Conservation (phyloP, 2,888 invertebrate genomes). For the Clivina fossor region DNA sequence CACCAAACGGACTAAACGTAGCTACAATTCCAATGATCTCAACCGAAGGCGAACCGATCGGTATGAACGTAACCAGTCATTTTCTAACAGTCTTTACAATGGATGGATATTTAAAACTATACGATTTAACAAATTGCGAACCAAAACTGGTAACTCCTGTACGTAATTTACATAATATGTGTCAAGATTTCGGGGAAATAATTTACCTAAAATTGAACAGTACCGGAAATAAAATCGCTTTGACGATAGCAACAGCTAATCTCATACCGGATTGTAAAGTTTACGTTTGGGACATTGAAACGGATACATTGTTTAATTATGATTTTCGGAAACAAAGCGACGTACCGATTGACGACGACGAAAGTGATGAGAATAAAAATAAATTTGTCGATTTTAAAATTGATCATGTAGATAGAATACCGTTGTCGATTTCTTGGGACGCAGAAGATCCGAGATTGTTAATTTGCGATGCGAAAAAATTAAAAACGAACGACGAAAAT, state of each 20-base stretch:
- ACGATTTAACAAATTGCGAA: constrained; percentile 87
- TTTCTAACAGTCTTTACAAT: constrained; percentile 86
- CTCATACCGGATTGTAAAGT: constrained; percentile 79
- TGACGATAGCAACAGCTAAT: constrained; percentile 81
- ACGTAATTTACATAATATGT: constrained; percentile 77
- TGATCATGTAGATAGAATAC: constrained; percentile 56
- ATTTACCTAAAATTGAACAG: constrained; percentile 83
- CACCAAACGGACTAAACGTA: constrained; percentile 57
- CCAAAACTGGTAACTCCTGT: constrained; percentile 79
- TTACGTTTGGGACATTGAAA: constrained; percentile 91
- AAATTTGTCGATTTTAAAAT: constrained; percentile 37
- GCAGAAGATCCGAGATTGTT: constrained; percentile 80
- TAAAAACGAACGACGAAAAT: constrained; percentile 41
- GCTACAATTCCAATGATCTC: constrained; percentile 55
- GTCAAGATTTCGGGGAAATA: constrained; percentile 87
- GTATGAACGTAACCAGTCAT: constrained; percentile 78
- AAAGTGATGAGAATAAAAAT: constrained; percentile 33
- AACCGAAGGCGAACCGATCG: constrained; percentile 82
- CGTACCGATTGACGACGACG: too few relatives aligned
- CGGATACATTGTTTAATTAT: constrained; percentile 72
- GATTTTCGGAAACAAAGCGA: constrained; percentile 59
- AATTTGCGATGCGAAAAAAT: constrained; percentile 73
- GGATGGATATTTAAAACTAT: constrained; percentile 86
- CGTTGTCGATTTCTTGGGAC: constrained; percentile 82
- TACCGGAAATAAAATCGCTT: constrained; percentile 78